Conservation (phyloP, 2,113 vertebrate genomes). For the Rhipidura dahli region DNA sequence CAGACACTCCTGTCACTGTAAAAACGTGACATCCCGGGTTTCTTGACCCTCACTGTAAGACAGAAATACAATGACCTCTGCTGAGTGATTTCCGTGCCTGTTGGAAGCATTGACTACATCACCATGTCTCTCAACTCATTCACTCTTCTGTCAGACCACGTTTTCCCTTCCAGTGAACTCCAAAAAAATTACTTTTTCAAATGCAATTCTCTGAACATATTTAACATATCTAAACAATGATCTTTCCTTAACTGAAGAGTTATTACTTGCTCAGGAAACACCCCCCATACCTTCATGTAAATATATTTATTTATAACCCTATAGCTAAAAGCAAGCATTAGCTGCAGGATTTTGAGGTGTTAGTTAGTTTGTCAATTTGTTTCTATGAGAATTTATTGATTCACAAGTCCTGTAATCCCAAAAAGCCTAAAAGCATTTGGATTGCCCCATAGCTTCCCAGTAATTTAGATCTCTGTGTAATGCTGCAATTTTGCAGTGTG, state of each 20-base stretch:
- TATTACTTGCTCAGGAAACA: neutral
- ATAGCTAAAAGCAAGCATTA: neutral
- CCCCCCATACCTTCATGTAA: neutral
- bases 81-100: neutral
- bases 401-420: neutral
- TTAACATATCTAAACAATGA: neutral
- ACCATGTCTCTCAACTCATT: rapidly evolving
- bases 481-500: neutral
- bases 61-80: neutral
- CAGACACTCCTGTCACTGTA: neutral
- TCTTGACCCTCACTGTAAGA: neutral
- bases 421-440: neutral
- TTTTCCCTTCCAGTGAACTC: neutral
- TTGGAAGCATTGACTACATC: neutral
- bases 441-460: neutral
- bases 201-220: neutral
- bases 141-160: neutral
- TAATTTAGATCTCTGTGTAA: neutral
- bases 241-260: neutral
- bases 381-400: neutral
- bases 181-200: neutral
- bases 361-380: neutral
- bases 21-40: neutral
- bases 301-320: neutral
- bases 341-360: neutral